These are phyloP conservation scores for Eupithecia tripunctaria DNA, from an alignment of 2,888 invertebrate genomes.

Conservation along the genomic window DNA sequence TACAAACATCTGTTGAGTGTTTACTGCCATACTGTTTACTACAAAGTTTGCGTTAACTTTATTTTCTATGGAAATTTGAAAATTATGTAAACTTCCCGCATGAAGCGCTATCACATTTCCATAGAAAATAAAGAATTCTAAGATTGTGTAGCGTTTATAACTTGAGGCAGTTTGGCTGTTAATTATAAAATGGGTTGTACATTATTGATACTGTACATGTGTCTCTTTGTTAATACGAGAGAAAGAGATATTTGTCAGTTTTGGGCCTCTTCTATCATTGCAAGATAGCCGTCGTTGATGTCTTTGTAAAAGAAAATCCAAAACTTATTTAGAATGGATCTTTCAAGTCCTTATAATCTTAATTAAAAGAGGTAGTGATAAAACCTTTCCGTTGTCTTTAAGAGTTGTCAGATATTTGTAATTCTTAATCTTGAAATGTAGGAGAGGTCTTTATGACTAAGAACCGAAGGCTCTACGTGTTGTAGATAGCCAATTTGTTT, in stretches of 20 bases:
- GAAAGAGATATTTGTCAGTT: background rate
- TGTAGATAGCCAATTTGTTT: constrained; percentile 47
- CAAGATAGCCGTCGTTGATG: background rate
- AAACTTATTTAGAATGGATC: background rate
- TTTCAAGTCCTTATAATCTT: background rate
- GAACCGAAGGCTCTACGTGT: constrained; percentile 36
- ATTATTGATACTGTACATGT: background rate
- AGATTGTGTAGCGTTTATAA: constrained; percentile 7
- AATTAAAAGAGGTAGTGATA: constrained; percentile 8
- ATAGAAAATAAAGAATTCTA: background rate
- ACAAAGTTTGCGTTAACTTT: no score
- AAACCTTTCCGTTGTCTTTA: constrained; percentile 1
- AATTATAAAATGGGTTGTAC: background rate
- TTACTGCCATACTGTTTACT: no score
- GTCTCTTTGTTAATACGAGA: background rate
- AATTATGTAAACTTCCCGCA: no score
- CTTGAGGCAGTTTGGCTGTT: constrained; percentile 25
- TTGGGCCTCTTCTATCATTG: background rate
- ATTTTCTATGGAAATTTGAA: no score
- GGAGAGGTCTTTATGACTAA: background rate
- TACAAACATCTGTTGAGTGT: background rate
- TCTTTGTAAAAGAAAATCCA: background rate
- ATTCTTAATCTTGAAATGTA: background rate
- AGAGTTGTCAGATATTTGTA: background rate
- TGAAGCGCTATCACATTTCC: no score